Evolutionary conservation across 1,140 invertebrate species (phyloP).

Genomic region (Stenopsyche tienmushanensis): DNA sequence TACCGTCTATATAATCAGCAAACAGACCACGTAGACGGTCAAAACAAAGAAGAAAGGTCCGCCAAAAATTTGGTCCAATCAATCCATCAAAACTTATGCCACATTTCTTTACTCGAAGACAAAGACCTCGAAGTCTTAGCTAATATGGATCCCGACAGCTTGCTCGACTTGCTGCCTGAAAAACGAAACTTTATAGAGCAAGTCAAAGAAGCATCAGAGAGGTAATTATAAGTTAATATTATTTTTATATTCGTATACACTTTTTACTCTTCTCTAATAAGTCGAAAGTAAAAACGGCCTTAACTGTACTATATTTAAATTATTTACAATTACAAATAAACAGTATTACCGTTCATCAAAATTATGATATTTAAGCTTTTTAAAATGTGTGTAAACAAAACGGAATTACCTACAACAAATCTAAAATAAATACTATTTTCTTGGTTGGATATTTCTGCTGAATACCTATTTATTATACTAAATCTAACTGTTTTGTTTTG

Average conservation of each 20-base stretch:
- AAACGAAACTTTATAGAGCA: conserved; percentile 77
- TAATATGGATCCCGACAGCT: conserved; percentile 82
- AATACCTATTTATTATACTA: no score
- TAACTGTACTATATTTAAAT: no score
- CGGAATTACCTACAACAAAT: no score
- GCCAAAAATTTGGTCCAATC: conserved; percentile 70
- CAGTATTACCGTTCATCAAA: no score
- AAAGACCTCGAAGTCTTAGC: conserved; percentile 77
- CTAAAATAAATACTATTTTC: no score
- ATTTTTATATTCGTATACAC: not conserved
- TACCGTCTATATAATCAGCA: conserved; percentile 61
- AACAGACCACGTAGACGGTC: conserved; percentile 69
- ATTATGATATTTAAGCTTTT: no score
- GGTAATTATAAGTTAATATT: conserved; percentile 54
- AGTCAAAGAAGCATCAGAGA: conserved; percentile 78
- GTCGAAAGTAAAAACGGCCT: no score
- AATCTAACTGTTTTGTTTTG: no score
- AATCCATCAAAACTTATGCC: conserved; percentile 74
- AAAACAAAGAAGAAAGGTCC: conserved; percentile 56
- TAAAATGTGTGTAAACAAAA: no score
- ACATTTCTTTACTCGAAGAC: conserved; percentile 77
- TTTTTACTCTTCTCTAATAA: no score
- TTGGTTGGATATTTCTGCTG: no score
- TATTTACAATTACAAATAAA: no score
- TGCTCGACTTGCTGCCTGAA: conserved; percentile 75